A percentile compares a stretch with the other conserved stretches of the same genome.
Evolutionary conservation across 1,140 invertebrate genomes (phyloP).

Genomic region (Scaptodrosophila lebanonensis): DNA sequence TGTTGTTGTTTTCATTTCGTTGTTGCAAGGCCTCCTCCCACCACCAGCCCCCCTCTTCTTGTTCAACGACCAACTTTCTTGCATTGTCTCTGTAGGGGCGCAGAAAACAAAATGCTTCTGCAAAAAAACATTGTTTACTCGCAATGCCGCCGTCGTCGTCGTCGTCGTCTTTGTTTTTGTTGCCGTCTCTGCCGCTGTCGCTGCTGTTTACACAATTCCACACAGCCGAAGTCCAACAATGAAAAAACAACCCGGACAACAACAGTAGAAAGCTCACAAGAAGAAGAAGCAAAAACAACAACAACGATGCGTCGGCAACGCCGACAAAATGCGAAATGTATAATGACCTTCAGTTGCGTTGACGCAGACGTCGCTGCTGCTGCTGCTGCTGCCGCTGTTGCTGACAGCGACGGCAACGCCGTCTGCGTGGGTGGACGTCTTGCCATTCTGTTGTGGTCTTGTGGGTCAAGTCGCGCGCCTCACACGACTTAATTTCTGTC

Average conservation of each 20-base stretch:
- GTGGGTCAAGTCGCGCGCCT: constrained; percentile 45
- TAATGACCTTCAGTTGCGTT: constrained; percentile 73
- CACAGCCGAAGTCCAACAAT: constrained; percentile 54
- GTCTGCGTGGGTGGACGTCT: constrained; percentile 2
- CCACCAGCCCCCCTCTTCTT: constrained; percentile 4
- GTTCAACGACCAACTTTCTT: constrained; percentile 54
- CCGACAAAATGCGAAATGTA: constrained; percentile 30
- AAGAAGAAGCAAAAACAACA: constrained; percentile 17
- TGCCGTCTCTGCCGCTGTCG: constrained; percentile 37
- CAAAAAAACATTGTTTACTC: constrained; percentile 60
- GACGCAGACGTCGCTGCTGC: constrained; percentile 23
- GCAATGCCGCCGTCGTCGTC: constrained; percentile 57
- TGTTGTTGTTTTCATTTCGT: constrained; percentile 5
- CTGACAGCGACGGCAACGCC: constrained; percentile 1
- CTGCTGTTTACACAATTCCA: constrained; percentile 70
- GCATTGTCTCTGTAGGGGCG: constrained; percentile 57
- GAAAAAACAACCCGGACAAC: constrained; percentile 35
- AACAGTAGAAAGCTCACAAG: constrained; percentile 31
- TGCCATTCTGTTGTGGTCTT: constrained; percentile 1
- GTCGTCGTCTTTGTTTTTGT: constrained; percentile 45
- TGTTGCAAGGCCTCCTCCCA: constrained; percentile 7
- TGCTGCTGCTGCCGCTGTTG: constrained; percentile 8
- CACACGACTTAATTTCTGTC: constrained; percentile 59
- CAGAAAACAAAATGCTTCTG: constrained; percentile 34
- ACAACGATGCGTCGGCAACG: constrained; percentile 34